Evolutionary conservation across 2,888 invertebrate genomes (phyloP).

Genomic region (Cremastinae sp.): DNA sequence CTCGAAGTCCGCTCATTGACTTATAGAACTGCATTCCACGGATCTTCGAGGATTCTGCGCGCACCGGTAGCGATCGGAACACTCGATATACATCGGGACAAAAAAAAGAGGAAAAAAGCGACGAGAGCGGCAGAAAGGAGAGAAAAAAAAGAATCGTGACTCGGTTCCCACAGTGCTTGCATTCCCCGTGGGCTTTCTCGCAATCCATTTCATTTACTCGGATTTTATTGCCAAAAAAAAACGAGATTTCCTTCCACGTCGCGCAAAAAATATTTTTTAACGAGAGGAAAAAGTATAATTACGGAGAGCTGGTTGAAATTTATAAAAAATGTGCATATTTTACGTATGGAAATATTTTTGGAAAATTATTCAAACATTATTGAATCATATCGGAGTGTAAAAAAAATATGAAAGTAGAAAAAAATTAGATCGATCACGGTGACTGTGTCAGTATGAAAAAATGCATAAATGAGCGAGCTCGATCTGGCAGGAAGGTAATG

Average conservation of each 20-base stretch:
- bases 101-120: neutral
- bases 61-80: slow-evolving; percentile 39
- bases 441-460: slow-evolving; percentile 11
- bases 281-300: neutral
- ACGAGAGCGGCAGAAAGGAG: neutral
- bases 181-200: slow-evolving; percentile 44
- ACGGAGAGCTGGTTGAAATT: neutral
- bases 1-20: slow-evolving; percentile 53
- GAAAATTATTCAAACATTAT: too few species aligned
- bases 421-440: slow-evolving; percentile 18
- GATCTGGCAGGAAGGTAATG: neutral
- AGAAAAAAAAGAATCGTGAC: slow-evolving; percentile 12
- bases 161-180: slow-evolving; percentile 49
- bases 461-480: slow-evolving; percentile 11
- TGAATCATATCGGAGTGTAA: too few species aligned
- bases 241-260: too few species aligned
- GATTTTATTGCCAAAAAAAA: neutral
- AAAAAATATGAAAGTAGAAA: too few species aligned
- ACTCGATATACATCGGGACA: slow-evolving; percentile 11
- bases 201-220: slow-evolving; percentile 11
- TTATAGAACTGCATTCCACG: slow-evolving; percentile 47
- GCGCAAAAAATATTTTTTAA: neutral
- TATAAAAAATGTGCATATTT: too few species aligned
- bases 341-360: too few species aligned
- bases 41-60: slow-evolving; percentile 28